These are phyloP conservation scores for Orthonychiurus folsomi DNA, from an alignment of 2,888 invertebrate species.

Conservation along the genomic window DNA sequence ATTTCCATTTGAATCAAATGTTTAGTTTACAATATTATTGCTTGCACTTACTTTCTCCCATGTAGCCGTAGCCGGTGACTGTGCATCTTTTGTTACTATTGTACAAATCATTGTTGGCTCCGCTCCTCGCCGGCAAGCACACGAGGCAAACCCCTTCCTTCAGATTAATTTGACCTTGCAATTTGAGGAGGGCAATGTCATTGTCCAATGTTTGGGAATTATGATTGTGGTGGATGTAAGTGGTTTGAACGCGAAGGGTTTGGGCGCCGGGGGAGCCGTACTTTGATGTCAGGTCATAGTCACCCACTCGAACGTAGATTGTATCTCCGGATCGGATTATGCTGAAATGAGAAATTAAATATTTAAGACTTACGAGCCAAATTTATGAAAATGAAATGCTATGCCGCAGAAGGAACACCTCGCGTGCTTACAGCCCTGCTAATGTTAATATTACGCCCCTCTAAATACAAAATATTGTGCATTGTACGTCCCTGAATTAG, in stretches of 20 bases:
- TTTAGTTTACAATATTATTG: not conserved
- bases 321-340: constrained; percentile 89
- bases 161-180: constrained; percentile 78
- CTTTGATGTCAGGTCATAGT: constrained; percentile 81
- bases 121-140: constrained; percentile 79
- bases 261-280: constrained; percentile 87
- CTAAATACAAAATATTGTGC: no score
- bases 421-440: no score
- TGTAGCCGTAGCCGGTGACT: constrained; percentile 81
- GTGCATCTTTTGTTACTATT: constrained; percentile 84
- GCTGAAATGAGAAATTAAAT: constrained; percentile 46
- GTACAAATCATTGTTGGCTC: constrained; percentile 53
- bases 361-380: not conserved
- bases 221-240: constrained; percentile 91
- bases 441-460: no score
- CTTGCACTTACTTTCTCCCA: constrained; percentile 69
- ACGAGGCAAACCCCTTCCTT: constrained; percentile 77
- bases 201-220: constrained; percentile 90
- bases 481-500: no score
- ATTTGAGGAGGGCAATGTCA: constrained; percentile 81
- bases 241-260: constrained; percentile 79
- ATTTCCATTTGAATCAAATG: not conserved
- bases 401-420: no score
- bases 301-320: constrained; percentile 85
- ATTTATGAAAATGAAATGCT: no score